Evolutionary conservation across 2,113 vertebrate genomes (phyloP).

Genomic region (Pedionomus torquatus): DNA sequence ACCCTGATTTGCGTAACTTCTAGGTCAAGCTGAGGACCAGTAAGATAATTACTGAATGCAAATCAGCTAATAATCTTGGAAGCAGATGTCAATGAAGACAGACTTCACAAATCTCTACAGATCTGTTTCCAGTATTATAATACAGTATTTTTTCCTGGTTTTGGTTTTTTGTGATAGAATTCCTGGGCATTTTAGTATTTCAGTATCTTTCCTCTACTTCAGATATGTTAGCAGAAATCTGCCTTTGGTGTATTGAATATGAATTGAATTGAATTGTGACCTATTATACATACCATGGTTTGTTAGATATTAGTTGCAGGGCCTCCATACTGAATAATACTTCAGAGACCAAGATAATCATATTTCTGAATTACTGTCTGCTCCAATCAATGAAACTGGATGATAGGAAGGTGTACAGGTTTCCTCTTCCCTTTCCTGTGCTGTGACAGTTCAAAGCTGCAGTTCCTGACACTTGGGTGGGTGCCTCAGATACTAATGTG

Average conservation of each 20-base stretch:
- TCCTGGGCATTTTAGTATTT: background rate
- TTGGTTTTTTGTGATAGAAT: background rate
- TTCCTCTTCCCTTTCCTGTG: background rate
- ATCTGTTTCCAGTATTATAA: background rate
- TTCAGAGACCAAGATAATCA: background rate
- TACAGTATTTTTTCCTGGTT: background rate
- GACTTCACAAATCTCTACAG: background rate
- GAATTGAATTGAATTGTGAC: background rate
- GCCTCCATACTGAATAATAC: background rate
- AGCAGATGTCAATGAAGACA: background rate
- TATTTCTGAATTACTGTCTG: background rate
- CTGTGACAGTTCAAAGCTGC: background rate
- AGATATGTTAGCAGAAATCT: background rate
- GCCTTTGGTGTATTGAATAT: background rate
- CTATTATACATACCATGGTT: background rate
- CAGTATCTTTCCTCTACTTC: background rate
- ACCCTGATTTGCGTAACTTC: slow-evolving; percentile 45
- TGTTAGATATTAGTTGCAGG: background rate
- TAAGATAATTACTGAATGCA: slow-evolving; percentile 7
- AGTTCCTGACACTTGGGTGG: fast-evolving
- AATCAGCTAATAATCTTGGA: background rate
- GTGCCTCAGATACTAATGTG: background rate
- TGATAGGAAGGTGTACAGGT: background rate
- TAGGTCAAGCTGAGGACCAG: background rate
- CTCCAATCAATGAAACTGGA: background rate